phyloP scores from a whole-genome alignment of 2,113 vertebrate species.

The Barnardius zonarius region DNA sequence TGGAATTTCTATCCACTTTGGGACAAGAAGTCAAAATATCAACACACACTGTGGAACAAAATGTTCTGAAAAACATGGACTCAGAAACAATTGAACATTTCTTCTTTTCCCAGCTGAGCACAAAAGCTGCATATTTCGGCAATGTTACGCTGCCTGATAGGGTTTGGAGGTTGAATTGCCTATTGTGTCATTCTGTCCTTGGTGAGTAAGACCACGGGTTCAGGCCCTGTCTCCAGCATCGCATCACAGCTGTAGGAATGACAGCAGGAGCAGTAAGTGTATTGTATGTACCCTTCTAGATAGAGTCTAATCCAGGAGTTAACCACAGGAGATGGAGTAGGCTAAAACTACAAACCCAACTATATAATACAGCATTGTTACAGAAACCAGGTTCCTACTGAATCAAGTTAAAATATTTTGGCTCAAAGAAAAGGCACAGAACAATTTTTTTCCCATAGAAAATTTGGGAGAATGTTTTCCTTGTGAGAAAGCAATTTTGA shows the following conservation, averaged over 20 bases:
- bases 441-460: background rate
- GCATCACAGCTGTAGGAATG: rapidly evolving
- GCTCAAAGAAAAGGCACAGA: background rate
- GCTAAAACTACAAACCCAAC: background rate
- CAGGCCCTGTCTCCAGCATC: rapidly evolving
- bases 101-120: background rate
- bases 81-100: background rate
- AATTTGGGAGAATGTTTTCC: background rate
- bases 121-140: background rate
- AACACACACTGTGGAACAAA: background rate
- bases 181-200: background rate
- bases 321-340: background rate
- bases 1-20: background rate
- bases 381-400: background rate
- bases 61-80: background rate
- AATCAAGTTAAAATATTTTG: background rate
- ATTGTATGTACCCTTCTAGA: rapidly evolving
- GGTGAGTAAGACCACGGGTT: rapidly evolving
- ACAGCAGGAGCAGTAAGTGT: rapidly evolving
- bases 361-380: background rate
- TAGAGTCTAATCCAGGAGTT: background rate
- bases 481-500: background rate
- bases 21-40: slow-evolving; percentile 13
- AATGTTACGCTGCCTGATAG: background rate
- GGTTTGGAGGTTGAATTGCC: background rate